These are phyloP conservation scores for Cerastis rubricosa DNA, from an alignment of 2,888 invertebrate species.

Conservation along the genomic window DNA sequence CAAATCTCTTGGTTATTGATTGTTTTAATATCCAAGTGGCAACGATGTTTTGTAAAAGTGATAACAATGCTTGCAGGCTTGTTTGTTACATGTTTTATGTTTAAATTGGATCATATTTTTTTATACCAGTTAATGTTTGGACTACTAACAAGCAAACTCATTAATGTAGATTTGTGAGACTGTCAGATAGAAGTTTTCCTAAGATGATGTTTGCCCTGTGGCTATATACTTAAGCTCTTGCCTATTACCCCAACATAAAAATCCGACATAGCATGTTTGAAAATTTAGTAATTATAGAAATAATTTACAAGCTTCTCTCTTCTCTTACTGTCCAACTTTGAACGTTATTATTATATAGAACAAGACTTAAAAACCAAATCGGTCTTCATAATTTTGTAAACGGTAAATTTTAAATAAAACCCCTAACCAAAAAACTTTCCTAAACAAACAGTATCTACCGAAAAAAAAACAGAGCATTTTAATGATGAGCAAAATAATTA, in stretches of 20 bases:
- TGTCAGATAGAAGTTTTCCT: neutral
- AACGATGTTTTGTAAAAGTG: neutral
- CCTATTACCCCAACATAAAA: neutral
- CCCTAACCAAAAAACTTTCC: neutral
- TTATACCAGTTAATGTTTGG: neutral
- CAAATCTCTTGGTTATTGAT: conserved; percentile 12
- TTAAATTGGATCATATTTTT: neutral
- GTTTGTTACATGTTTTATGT: neutral
- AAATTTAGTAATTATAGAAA: neutral
- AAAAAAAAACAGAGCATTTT: conserved; percentile 7
- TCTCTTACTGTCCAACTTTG: neutral
- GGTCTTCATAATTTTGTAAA: neutral
- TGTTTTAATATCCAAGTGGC: neutral
- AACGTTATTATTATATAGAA: neutral
- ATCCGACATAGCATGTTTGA: neutral
- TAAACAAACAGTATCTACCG: neutral
- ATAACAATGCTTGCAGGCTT: neutral
- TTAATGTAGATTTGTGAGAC: neutral
- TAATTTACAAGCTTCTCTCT: no score
- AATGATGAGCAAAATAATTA: conserved; percentile 4
- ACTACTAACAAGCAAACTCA: neutral
- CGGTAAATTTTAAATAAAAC: neutral
- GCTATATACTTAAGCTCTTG: neutral
- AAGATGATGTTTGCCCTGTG: neutral
- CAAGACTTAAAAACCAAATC: neutral